These are phyloP conservation scores for Oedothorax gibbosus DNA, from an alignment of 1,140 invertebrate species.

Conservation along the genomic window DNA sequence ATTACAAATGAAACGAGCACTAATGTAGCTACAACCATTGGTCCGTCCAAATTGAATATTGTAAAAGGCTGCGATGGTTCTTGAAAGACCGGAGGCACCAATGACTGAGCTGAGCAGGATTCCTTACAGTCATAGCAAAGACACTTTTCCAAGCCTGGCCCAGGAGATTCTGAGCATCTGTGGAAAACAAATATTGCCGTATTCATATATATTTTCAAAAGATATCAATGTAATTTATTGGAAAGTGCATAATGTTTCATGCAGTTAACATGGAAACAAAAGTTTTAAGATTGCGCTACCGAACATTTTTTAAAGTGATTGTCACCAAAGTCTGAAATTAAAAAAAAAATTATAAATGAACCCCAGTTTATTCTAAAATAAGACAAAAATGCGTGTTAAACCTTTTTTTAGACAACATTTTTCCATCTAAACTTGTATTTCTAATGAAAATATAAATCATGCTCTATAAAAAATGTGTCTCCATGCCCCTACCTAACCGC, in stretches of 20 bases:
- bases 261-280: neutral
- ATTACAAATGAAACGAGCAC: constrained; percentile 32
- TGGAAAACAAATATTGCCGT: neutral
- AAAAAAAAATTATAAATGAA: neutral
- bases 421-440: too few relatives aligned
- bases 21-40: constrained; percentile 78
- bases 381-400: too few relatives aligned
- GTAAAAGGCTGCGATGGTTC: constrained; percentile 75
- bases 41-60: constrained; percentile 79
- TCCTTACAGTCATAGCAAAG: constrained; percentile 88
- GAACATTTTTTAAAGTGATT: neutral
- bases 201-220: neutral
- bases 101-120: constrained; percentile 74
- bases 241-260: neutral
- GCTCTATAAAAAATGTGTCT: too few relatives aligned
- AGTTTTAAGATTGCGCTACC: neutral
- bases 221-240: neutral
- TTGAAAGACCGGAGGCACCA: constrained; percentile 75
- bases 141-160: constrained; percentile 73
- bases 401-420: too few relatives aligned
- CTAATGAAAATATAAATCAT: too few relatives aligned
- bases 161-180: constrained; percentile 51
- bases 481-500: too few relatives aligned
- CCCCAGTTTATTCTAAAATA: neutral
- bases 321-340: neutral